phyloP scores from a whole-genome alignment of 1,140 invertebrate genomes.

The Heterodera schachtii region DNA sequence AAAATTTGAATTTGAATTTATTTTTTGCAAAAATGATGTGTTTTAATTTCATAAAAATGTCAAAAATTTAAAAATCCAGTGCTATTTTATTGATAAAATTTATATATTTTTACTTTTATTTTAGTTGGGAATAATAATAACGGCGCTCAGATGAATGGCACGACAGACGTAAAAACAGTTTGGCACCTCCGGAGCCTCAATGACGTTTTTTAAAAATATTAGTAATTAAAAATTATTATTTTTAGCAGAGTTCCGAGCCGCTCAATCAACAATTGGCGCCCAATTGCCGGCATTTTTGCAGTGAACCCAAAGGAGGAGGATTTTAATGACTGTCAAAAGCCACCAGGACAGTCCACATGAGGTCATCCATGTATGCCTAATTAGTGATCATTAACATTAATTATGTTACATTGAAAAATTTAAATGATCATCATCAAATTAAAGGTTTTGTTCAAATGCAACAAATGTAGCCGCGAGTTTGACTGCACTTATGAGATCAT shows the following conservation, averaged over 20 bases:
- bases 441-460: slow-evolving; percentile 21
- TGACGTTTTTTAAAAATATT: neutral
- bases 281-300: slow-evolving; percentile 22
- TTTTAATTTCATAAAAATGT: no score
- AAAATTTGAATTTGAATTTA: no score
- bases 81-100: no score
- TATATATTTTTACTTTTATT: no score
- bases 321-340: neutral
- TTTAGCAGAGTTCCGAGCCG: slow-evolving; percentile 4
- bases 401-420: no score
- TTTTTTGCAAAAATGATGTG: no score
- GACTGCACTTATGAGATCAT: slow-evolving; percentile 29
- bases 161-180: no score
- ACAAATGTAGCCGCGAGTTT: slow-evolving; percentile 19
- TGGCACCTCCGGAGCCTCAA: neutral
- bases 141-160: no score
- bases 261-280: slow-evolving; percentile 23
- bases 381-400: no score
- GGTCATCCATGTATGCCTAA: slow-evolving; percentile 13
- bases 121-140: no score
- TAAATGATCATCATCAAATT: neutral
- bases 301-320: slow-evolving; percentile 21
- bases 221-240: no score
- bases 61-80: no score
- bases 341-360: slow-evolving; percentile 24